Evolutionary conservation across 2,888 invertebrate species (phyloP), one percentile per base, ranked within the genome.

Genomic region (Ophion obscuratus): DNA sequence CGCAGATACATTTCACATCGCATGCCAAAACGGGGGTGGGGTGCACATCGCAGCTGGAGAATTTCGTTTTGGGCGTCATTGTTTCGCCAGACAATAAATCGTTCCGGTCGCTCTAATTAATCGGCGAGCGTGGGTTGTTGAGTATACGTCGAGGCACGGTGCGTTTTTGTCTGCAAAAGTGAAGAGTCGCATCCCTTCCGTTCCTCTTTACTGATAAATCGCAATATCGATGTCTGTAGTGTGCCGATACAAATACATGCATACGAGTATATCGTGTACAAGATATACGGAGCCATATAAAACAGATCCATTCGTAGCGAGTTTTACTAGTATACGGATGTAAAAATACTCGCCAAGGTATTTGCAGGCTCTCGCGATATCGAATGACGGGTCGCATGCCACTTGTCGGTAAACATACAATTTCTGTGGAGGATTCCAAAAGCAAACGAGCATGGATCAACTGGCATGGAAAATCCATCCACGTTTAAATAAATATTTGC

Each of bases 21-120:
- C 27, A 61, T n/a, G 20, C 62, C 73, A 66, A 77, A 73, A 77
- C 44, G 68, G n/a, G 53, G 53, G 67, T 68, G 61, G 64, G 81
- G 76, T 73, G 44, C 24, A 40, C 71, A 77, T 77, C 40, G 40
- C 76, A 68, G 61, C 31, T 68, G 73, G 77, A 77, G 61, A 77
- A 73, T 84, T 80, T 73, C 84, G 61, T 81, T 85, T 66, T 14
- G 73, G 57, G 74, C 68, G 74, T 82, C 59, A 85, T 75, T 82
- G 78, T 85, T 85, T 85, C 78, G 57, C 53, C 27, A 24, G 70
- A 82, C 85, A 79, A 85, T 85, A 70, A 79, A 79, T 85, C 70
- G 68, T 62, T 68, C 75, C 70, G 66, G 47, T 64, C 79, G 78
- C 64, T 59, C 78, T 82, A 79, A 85, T 85, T 75, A 82, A 75